Base-by-base conservation (phyloP, 2,113 vertebrate genomes). In the Acanthisitta chloris region DNA sequence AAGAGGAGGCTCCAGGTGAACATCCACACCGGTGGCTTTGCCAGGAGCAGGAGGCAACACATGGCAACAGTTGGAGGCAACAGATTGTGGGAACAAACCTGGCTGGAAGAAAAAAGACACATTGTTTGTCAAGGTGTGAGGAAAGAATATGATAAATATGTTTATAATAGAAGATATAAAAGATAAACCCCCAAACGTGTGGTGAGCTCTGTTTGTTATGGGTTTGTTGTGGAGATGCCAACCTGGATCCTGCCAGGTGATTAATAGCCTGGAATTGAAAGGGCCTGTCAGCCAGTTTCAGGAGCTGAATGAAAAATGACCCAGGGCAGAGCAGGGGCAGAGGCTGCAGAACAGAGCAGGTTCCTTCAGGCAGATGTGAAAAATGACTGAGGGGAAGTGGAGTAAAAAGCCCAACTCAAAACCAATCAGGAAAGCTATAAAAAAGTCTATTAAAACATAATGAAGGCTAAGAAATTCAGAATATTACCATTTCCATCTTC, bases 381-480 rank as follows among this genome's bases (percentile, higher is more conserved):
- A 90, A 85, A 78, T 9, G 8, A 20, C 57, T 34, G 73, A 52
- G n/a, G 36, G 40, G 25, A 81, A 45, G 8, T 0, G 0, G 1
- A 10, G 49, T 33, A 52, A 36, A 83, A 59, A 42, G n/a, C 1
- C 0, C n/a, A 45, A 14, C 64, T 61, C 61, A 33, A 88, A 96
- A 34, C 26, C 73, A 54, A 82, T 61, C 54, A 88, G 49, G 10
- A 59, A 87, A 95, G 59, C 74, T 28, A 55, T 54, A 4, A 61
- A 77, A 95, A 81, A 73, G 33, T 19, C 57, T 54, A 90, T 94
- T 79, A 76, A 92, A 77, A 46, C 77, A 15, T n/a, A 90, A 77
- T 17, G 33, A 90, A 66, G 42, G 20, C 51, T 45, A 38, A 80
- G 70, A 80, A 88, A 70, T 18, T 26, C 43, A 3, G 10, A 84